Base-by-base conservation (phyloP, 2,888 invertebrate genomes). In the Drosophila vallismaia region DNA sequence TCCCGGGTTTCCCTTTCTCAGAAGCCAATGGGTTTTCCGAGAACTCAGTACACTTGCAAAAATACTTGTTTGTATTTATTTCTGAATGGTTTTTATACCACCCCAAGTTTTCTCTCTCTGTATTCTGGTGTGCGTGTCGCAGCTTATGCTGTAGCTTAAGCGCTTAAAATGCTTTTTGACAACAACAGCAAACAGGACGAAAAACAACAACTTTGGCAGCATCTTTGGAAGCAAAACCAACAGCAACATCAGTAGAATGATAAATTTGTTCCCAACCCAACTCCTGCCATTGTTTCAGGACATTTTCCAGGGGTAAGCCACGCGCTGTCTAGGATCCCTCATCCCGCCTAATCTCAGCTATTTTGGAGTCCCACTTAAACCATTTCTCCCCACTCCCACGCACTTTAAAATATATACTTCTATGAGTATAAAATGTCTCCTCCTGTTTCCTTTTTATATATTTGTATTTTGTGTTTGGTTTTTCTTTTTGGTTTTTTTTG, bases 101-200 rank as follows among this genome's bases (percentile, higher is more conserved):
- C 2, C 19, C 19, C 19, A 19, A 19, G 19, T 19, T 38, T 29
- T n/a, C 26, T 42, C n/a, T 44, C 53, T 45, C 48, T 31, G 26
- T 55, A 7, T 33, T 29, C 36, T 48, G 63, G 48, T 69, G 77
- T 83, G 79, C 88, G 83, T 86, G 77, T 88, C 81, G 66, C 73
- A 83, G 84, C 84, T 75, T 75, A 75, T 57, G 58, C 62, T 63
- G 24, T 56, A 51, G 75, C 62, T 84, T 88, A 84, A 74, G 81
- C 71, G 84, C 88, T 88, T 84, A 84, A 84, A 88, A 83, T 86
- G 88, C 74, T 88, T 83, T 88, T 74, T 86, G 75, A 80, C 84
- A 79, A 73, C 75, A 71, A 26, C 48, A 66, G 49, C 48, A 74
- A 71, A 26, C 48, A 66, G 49, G 45, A 74, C 33, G 57, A 33